These are phyloP conservation scores for Tyto alba DNA, from an alignment of 2,113 vertebrate genomes.

Conservation along the genomic window DNA sequence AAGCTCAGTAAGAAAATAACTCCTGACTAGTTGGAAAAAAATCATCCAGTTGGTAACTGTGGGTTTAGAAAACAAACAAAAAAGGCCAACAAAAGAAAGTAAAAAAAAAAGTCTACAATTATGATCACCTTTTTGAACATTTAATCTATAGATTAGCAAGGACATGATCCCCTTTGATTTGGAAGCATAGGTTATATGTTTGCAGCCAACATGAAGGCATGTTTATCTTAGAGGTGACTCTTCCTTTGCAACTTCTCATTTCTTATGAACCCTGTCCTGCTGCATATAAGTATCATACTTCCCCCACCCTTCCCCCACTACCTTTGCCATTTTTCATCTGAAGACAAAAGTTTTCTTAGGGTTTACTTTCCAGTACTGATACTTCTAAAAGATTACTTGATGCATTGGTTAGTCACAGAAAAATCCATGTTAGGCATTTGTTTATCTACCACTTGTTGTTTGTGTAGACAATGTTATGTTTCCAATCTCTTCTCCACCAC, in stretches of 20 bases:
- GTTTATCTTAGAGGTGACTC: background rate
- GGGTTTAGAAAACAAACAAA: background rate
- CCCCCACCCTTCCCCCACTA: background rate
- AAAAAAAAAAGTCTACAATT: background rate
- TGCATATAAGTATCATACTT: background rate
- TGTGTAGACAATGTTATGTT: background rate
- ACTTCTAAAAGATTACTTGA: background rate
- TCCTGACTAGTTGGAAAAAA: background rate
- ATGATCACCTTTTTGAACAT: background rate
- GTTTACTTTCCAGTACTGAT: background rate
- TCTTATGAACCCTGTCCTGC: background rate
- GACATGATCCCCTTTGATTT: background rate
- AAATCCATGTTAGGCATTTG: background rate
- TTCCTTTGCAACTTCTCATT: background rate
- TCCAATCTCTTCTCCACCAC: background rate
- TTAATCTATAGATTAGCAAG: background rate
- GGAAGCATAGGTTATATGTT: background rate
- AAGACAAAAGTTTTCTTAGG: background rate
- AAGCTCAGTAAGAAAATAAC: background rate
- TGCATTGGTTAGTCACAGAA: background rate
- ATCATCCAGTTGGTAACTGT: background rate
- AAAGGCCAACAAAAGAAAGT: too few relatives aligned
- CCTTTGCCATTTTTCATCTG: background rate
- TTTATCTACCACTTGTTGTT: background rate
- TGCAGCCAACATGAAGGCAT: background rate